Evolutionary conservation across 2,113 vertebrate species (phyloP), one percentile per base, ranked within the genome.

Genomic region (Heptranchias perlo): DNA sequence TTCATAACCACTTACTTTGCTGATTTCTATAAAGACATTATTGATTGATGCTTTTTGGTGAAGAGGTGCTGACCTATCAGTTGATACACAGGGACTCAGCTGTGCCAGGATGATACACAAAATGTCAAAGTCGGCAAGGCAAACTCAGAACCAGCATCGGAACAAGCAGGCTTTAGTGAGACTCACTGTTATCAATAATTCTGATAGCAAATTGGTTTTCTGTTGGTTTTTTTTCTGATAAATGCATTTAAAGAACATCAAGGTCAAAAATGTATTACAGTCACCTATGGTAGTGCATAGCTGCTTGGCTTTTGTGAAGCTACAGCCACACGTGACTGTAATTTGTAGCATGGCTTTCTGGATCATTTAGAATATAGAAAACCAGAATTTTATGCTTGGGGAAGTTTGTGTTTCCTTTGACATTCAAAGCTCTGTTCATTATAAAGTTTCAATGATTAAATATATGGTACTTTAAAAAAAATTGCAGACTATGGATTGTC

Each of bases 41-140:
- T 96, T 96, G 96, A 87, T 93, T 23, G 96, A 21, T 78, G 8
- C 35, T 31, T 94, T 58, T 25, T 96, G 67, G 54, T 8, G 10
- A 89, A 96, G 95, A 78, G 96, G 94, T 39, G 73, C n/a, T 87
- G 94, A 95, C 76, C 73, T 64, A 16, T 58, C 96, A 96, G 95
- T 96, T 96, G 96, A 92, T 39, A 91, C 25, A 96, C 16, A 92
- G 28, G 96, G 64, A 62, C 96, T 96, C 1, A 39, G 96, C 49
- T 97, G 96, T 96, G 49, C 86, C 96, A 25, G 73, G 86, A 96
- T 94, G 95, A 96, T 86, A 96, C 86, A 96, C 95, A 96, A 92
- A 54, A 25, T 95, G 96, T 8, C 96, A 96, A 0, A 96, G 16
- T 96, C 96, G 82, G 0, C 78, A 39, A 96, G 35, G 78, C 96